These are phyloP conservation scores for Antechinus stuartii DNA, from an alignment of 2,113 vertebrate species.

Conservation along the genomic window DNA sequence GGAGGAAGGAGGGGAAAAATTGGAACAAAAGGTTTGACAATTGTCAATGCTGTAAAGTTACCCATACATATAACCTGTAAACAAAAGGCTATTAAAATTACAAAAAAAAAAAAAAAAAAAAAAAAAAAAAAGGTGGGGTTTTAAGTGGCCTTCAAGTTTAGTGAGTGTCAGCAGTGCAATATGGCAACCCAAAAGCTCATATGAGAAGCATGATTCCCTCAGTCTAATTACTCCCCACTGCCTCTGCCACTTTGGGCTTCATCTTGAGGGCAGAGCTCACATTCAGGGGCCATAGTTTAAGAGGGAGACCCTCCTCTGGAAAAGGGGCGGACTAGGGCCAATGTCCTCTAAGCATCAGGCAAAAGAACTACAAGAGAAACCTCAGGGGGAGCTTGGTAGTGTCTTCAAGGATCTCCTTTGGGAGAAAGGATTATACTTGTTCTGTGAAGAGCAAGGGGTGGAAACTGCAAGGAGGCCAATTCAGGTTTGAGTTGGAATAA, in stretches of 20 bases:
- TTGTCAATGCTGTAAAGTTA: too few species aligned
- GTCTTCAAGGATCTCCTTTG: neutral
- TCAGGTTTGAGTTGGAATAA: neutral
- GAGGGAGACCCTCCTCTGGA: neutral
- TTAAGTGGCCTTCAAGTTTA: neutral
- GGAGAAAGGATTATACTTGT: neutral
- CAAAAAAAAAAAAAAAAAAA: too few species aligned
- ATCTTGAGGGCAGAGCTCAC: neutral
- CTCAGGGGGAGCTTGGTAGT: neutral
- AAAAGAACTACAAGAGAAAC: neutral
- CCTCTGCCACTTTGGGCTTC: too few species aligned
- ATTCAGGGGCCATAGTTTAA: neutral
- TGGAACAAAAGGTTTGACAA: too few species aligned
- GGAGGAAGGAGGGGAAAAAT: too few species aligned
- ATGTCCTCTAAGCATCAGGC: neutral
- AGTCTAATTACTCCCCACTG: neutral
- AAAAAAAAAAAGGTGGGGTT: too few species aligned
- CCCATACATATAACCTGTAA: too few species aligned
- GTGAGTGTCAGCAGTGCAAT: neutral
- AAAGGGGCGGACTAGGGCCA: neutral
- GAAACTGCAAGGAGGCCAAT: neutral
- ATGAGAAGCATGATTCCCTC: neutral
- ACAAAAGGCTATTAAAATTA: too few species aligned
- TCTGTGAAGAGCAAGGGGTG: neutral
- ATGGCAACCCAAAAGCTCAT: neutral